These are phyloP conservation scores for Oasisia sp. DNA, from an alignment of 2,888 invertebrate species.

Conservation along the genomic window DNA sequence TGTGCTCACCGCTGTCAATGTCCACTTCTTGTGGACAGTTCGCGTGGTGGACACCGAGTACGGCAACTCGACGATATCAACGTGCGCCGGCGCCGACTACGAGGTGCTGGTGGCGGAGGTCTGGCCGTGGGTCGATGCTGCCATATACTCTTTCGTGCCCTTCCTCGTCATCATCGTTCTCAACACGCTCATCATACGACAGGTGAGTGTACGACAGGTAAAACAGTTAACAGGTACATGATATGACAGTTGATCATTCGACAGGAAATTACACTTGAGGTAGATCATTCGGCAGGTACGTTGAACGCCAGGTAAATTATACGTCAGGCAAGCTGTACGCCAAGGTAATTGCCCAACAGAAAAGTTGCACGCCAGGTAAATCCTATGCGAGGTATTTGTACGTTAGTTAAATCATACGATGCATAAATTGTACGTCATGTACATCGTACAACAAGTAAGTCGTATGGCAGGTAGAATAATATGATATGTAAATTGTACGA, in stretches of 20 bases:
- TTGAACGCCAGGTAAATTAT: neutral
- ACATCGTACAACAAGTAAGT: neutral
- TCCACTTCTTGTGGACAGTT: constrained; percentile 59
- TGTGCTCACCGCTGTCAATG: constrained; percentile 50
- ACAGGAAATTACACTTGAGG: neutral
- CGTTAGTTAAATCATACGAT: neutral
- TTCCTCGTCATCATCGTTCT: constrained; percentile 55
- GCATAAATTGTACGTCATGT: too few relatives aligned
- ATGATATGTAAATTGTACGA: neutral
- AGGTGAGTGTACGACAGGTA: constrained; percentile 43
- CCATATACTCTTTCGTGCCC: constrained; percentile 59
- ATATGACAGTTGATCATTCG: neutral
- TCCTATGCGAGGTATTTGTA: neutral
- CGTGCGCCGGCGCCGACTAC: constrained; percentile 40
- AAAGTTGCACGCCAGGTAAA: neutral
- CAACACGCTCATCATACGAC: constrained; percentile 58
- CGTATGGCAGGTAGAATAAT: neutral
- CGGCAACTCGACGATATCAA: constrained; percentile 34
- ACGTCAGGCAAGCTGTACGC: neutral
- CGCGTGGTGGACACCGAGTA: constrained; percentile 28
- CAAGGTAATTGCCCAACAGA: neutral
- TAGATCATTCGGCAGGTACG: neutral
- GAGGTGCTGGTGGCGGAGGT: constrained; percentile 45
- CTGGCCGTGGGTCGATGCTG: constrained; percentile 62
- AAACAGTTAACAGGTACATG: neutral